Evolutionary conservation across 2,888 invertebrate species (phyloP), one percentile per base, ranked within the genome.

Genomic region (Clistopyga incitator): DNA sequence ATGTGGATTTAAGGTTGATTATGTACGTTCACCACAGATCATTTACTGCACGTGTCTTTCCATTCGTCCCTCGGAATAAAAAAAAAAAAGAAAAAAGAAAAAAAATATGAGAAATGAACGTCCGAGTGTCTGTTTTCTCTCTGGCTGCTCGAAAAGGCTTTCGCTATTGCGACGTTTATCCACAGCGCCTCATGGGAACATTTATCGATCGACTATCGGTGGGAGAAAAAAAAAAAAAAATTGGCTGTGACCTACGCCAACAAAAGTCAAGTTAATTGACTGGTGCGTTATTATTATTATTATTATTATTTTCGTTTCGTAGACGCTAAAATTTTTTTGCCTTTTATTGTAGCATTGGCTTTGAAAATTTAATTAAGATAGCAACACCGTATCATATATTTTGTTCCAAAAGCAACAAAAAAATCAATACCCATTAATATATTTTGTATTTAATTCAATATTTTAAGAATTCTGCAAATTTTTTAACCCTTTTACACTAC

Each of bases 241-340:
- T 71, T 64, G 42, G 54, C 47, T 59, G 50, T 67, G 72, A 77
- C 77, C 65, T 68, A 50, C 50, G 61, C 72, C 45, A 82, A 82
- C 71, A 29, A 75, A 67, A 76, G 61, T 70, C 68, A 80, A 68
- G 15, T 34, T 45, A 38, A 15, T 70, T 38, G 20, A 20, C 15
- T 6, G 34, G 20, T n/a, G n/a, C n/a, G n/a, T n/a, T n/a, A n/a
- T n/a, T n/a, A n/a, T n/a, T n/a, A n/a, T n/a, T n/a, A n/a, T n/a
- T n/a, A n/a, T n/a, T n/a, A n/a, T n/a, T n/a, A n/a, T n/a, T n/a
- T n/a, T n/a, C n/a, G n/a, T n/a, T n/a, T n/a, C n/a, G n/a, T n/a
- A n/a, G n/a, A n/a, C n/a, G n/a, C n/a, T n/a, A 29, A 29, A 29
- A 29, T 2, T 4, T 52, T 65, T 15, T 34, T 13, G 38, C 65